These are phyloP conservation scores for Jordanella pulchra DNA, from an alignment of 2,797 vertebrate genomes.

Conservation along the genomic window DNA sequence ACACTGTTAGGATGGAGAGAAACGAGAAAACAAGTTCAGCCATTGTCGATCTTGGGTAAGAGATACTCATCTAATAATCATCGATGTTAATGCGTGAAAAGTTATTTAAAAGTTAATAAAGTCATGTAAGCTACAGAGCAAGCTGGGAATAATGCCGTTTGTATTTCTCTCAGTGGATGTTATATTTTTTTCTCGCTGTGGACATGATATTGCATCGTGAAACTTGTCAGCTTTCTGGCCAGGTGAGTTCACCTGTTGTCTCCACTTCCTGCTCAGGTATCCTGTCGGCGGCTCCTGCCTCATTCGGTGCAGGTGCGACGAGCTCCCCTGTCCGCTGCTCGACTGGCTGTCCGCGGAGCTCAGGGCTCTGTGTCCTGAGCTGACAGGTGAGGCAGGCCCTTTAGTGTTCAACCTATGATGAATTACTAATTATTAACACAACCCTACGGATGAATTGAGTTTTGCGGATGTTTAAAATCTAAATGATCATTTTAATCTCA, in stretches of 20 bases:
- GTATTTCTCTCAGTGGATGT: background rate
- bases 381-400: slow-evolving; percentile 48
- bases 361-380: slow-evolving; percentile 49
- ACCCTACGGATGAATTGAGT: too few relatives aligned
- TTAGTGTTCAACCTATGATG: background rate
- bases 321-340: slow-evolving; percentile 80
- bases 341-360: slow-evolving; percentile 74
- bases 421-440: background rate
- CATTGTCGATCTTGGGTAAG: slow-evolving; percentile 73
- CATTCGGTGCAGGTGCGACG: slow-evolving; percentile 72
- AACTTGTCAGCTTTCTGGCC: background rate
- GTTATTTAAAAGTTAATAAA: background rate
- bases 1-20: slow-evolving; percentile 64
- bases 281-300: slow-evolving; percentile 54
- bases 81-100: background rate
- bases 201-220: background rate
- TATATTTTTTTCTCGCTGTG: background rate
- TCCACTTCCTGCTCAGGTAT: slow-evolving; percentile 65
- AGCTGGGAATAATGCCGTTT: background rate
- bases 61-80: background rate
- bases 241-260: slow-evolving; percentile 9
- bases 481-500: too few relatives aligned
- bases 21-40: slow-evolving; percentile 44
- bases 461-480: too few relatives aligned
- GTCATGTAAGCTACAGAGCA: background rate